Evolutionary conservation across 2,113 vertebrate genomes (phyloP).

Genomic region (Coracopsis vasa): DNA sequence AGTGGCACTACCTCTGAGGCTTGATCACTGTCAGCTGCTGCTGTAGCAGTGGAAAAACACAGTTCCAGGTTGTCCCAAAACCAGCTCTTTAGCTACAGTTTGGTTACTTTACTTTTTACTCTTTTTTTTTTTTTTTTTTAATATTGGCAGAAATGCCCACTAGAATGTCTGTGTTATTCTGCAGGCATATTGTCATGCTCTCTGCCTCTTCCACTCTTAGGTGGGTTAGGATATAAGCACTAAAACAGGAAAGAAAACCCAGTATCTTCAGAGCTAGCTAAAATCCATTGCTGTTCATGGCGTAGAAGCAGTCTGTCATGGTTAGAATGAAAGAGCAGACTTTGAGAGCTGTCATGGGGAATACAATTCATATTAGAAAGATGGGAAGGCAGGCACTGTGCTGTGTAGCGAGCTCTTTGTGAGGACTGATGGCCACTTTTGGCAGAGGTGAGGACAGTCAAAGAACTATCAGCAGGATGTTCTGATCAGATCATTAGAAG

Average conservation of each 20-base stretch:
- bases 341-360: background rate
- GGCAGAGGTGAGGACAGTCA: background rate
- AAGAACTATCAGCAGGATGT: background rate
- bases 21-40: background rate
- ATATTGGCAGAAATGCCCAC: background rate
- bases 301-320: background rate
- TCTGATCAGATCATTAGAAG: background rate
- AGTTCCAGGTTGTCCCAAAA: background rate
- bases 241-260: background rate
- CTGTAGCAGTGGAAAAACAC: background rate
- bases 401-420: background rate
- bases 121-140: background rate
- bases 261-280: background rate
- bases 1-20: background rate
- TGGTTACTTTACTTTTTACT: background rate
- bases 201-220: background rate
- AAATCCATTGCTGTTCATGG: background rate
- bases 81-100: background rate
- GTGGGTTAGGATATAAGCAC: background rate
- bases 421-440: background rate
- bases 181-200: background rate
- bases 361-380: background rate
- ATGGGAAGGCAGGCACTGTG: background rate
- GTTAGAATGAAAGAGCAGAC: background rate
- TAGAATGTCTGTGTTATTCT: background rate